These are phyloP conservation scores for Psettodes erumei DNA, from an alignment of 2,113 vertebrate species.

Conservation along the genomic window DNA sequence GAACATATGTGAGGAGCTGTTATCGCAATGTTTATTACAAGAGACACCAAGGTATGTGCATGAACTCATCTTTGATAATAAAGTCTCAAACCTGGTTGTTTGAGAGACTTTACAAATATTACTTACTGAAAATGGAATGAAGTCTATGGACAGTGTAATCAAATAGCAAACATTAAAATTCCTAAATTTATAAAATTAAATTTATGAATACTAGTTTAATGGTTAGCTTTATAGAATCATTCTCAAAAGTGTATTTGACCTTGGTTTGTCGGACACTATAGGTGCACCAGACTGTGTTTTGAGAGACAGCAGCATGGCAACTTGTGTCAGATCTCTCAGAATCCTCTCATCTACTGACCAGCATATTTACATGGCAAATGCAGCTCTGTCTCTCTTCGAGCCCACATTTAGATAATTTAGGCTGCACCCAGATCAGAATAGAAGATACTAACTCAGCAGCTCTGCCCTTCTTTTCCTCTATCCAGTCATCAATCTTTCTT, in stretches of 20 bases:
- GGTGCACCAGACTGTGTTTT: neutral
- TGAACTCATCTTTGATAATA: slow-evolving; percentile 28
- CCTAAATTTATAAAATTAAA: too few species aligned
- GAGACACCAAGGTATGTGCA: slow-evolving; percentile 22
- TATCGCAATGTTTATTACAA: slow-evolving; percentile 43
- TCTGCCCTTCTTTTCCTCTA: slow-evolving; percentile 4
- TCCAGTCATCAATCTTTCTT: slow-evolving; percentile 42
- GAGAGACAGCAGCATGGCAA: neutral
- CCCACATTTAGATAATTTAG: slow-evolving; percentile 29
- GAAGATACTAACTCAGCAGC: neutral
- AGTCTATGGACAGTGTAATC: slow-evolving; percentile 1
- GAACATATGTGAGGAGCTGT: slow-evolving; percentile 25
- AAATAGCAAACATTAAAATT: too few species aligned
- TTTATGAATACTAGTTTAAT: too few species aligned
- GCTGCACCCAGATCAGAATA: slow-evolving; percentile 32
- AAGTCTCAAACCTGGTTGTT: slow-evolving; percentile 40
- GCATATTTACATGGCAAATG: slow-evolving; percentile 71
- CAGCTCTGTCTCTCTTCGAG: neutral
- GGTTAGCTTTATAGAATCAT: neutral
- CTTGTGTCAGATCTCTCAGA: slow-evolving; percentile 35
- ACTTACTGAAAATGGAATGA: slow-evolving; percentile 34
- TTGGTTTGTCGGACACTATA: slow-evolving; percentile 20
- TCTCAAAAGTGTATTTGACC: slow-evolving; percentile 4
- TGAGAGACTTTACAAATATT: slow-evolving; percentile 36
- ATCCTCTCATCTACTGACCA: slow-evolving; percentile 14